Evolutionary conservation across 2,797 vertebrate species (phyloP), one percentile per base, ranked within the genome.

Genomic region (Apogon hyalosoma): DNA sequence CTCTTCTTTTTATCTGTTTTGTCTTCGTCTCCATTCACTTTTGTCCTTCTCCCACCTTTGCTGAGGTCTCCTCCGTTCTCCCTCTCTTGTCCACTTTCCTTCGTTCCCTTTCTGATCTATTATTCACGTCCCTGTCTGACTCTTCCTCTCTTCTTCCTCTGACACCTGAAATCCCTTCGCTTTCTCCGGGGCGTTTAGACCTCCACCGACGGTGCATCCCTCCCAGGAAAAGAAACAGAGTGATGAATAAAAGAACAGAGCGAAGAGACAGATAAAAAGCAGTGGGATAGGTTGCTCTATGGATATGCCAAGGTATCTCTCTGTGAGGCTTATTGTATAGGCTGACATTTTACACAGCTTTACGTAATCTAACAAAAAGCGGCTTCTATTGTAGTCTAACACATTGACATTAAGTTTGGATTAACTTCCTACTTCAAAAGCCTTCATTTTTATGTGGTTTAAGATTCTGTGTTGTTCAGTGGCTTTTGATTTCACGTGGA

Each of bases 191-290:
- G 79, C 41, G 8, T 89, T 87, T 78, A 85, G 67, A 67, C 77
- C 54, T 76, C 72, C 60, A 73, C 78, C 61, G 52, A 61, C 74
- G 72, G 64, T 28, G 75, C 61, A 56, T 73, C 75, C 72, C 77
- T 76, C 65, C 40, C 0, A 61, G 77, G 77, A 67, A 75, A 80
- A 87, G 84, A 73, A 73, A 73, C 31, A 71, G 70, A 73, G n/a
- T 70, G 78, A 86, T 84, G 82, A 88, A 89, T 87, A 89, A 88
- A 88, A 88, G 83, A 84, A 87, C 60, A 77, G 78, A 79, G 63
- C 0, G 19, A 63, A 4, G 61, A 69, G 71, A 80, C 69, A 69
- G 84, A 90, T 84, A 82, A 87, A 80, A 83, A 80, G 75, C 80
- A 62, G 46, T 40, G 46, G 75, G 63, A 81, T 36, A 68, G 74